These are phyloP conservation scores for Hylaeus anthracinus DNA, from an alignment of 1,140 invertebrate species.

Conservation along the genomic window DNA sequence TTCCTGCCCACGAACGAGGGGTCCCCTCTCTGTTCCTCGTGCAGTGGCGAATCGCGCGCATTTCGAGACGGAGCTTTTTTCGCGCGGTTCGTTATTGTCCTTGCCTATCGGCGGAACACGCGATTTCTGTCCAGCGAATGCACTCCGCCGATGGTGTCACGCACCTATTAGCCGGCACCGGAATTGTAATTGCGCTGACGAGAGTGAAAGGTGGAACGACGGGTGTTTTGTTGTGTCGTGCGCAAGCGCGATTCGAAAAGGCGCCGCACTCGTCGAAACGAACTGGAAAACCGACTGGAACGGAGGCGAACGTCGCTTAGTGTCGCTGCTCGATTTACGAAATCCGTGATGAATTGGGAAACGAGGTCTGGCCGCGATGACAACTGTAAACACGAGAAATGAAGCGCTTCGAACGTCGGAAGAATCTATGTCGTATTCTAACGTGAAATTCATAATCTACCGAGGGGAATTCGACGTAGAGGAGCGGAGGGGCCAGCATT, in stretches of 20 bases:
- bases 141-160: neutral
- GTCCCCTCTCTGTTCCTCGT: neutral
- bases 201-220: constrained; percentile 34
- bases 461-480: neutral
- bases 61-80: neutral
- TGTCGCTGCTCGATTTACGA: no score
- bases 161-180: constrained; percentile 19
- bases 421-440: no score
- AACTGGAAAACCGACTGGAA: neutral
- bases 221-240: constrained; percentile 3
- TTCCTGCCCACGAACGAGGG: constrained; percentile 51
- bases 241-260: constrained; percentile 5
- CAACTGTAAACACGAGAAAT: no score
- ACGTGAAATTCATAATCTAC: no score
- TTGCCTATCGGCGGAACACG: neutral
- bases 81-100: neutral
- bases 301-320: no score
- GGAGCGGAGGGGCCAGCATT: neutral
- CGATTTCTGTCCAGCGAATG: neutral
- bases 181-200: constrained; percentile 30
- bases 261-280: neutral
- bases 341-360: no score
- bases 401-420: no score
- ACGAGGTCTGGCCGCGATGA: no score
- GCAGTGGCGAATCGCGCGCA: neutral